phyloP scores from a whole-genome alignment of 2,797 vertebrate species.

The Myotis pilosus region DNA sequence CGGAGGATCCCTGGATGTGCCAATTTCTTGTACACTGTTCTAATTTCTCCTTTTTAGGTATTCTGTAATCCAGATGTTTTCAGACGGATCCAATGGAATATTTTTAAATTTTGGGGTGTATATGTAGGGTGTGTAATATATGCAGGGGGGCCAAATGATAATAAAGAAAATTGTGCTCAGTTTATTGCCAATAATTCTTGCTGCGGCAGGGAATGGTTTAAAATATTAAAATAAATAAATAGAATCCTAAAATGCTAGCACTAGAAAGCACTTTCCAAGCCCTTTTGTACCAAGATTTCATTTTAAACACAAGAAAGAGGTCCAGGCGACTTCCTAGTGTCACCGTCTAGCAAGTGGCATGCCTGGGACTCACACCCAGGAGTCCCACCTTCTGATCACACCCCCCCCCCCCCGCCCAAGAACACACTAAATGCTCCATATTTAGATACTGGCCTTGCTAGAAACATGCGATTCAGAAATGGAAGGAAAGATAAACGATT shows the following conservation, averaged over 20 bases:
- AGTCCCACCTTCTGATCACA: not conserved
- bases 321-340: not conserved
- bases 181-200: conserved; percentile 49
- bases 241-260: conserved; percentile 22
- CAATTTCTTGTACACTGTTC: not conserved
- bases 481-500: conserved; percentile 32
- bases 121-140: not conserved
- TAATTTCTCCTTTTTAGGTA: conserved; percentile 2
- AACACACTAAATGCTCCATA: not conserved
- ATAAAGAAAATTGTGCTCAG: conserved; percentile 34
- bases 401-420: not conserved
- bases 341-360: not conserved
- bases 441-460: not conserved
- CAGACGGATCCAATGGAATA: conserved; percentile 41
- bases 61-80: conserved; percentile 1
- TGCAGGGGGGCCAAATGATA: not conserved
- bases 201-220: conserved; percentile 10
- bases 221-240: conserved; percentile 25
- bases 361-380: not conserved
- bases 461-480: not conserved
- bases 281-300: not conserved
- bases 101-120: conserved; percentile 12
- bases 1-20: not conserved
- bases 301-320: not conserved
- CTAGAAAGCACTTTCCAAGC: not conserved